These are phyloP conservation scores for Andrena bucephala DNA, from an alignment of 2,888 invertebrate genomes.

Conservation along the genomic window DNA sequence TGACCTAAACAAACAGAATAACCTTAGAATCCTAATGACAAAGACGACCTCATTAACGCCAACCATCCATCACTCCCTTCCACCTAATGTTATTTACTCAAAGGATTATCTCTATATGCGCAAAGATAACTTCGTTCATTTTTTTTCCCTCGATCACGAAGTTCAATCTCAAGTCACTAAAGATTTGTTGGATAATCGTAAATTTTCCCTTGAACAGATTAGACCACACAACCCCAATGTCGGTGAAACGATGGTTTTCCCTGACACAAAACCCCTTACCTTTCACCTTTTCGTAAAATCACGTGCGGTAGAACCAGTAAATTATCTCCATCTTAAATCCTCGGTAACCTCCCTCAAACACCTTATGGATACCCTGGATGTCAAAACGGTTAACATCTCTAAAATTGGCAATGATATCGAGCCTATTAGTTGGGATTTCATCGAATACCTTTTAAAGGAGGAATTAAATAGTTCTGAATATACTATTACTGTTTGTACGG, in stretches of 20 bases:
- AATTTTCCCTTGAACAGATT: background rate
- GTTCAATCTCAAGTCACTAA: background rate
- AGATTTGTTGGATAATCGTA: background rate
- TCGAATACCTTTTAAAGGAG: too few relatives aligned
- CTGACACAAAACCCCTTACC: background rate
- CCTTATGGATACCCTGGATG: too few relatives aligned
- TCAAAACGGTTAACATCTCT: too few relatives aligned
- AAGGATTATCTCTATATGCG: background rate
- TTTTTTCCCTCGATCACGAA: background rate
- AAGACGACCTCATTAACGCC: background rate
- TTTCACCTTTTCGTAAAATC: background rate
- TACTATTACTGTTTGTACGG: too few relatives aligned
- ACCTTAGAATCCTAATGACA: background rate
- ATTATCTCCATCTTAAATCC: too few relatives aligned
- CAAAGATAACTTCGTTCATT: background rate
- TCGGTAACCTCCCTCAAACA: too few relatives aligned
- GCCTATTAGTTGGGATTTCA: too few relatives aligned
- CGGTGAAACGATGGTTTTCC: background rate
- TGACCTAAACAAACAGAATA: background rate
- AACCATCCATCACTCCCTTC: background rate
- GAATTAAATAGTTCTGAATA: too few relatives aligned
- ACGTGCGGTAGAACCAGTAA: too few relatives aligned
- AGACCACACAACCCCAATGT: background rate
- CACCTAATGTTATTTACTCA: background rate
- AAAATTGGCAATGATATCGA: too few relatives aligned